These are phyloP conservation scores for Brachionichthys hirsutus DNA, from an alignment of 2,113 vertebrate species.

Conservation along the genomic window DNA sequence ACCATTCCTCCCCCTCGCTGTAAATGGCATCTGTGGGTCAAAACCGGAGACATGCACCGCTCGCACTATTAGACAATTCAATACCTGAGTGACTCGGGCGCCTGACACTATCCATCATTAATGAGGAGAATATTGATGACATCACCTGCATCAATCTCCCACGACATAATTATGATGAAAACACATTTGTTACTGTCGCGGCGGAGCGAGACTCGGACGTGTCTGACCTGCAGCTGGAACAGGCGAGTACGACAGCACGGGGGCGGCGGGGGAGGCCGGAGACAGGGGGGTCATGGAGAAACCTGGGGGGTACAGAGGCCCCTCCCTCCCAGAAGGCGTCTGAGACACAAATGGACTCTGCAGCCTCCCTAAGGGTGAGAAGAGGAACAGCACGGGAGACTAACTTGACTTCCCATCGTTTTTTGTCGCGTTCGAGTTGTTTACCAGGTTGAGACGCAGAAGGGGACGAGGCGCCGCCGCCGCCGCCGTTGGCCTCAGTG, in stretches of 20 bases:
- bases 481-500: constrained; percentile 21
- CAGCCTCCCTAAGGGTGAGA: constrained; percentile 78
- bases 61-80: too few species aligned
- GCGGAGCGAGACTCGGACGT: too few species aligned
- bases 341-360: constrained; percentile 84
- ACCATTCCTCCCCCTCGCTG: constrained; percentile 59
- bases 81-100: too few species aligned
- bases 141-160: too few species aligned
- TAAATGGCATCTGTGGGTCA: constrained; percentile 2
- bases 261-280: constrained; percentile 15
- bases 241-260: constrained; percentile 1
- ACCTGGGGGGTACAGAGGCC: neutral
- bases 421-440: neutral
- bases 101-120: too few species aligned
- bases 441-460: constrained; percentile 78
- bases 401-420: too few species aligned
- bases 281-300: neutral
- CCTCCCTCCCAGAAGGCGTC: constrained; percentile 64
- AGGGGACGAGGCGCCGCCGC: neutral
- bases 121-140: too few species aligned
- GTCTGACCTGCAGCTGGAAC: constrained; percentile 30
- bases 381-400: neutral
- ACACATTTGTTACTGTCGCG: too few species aligned
- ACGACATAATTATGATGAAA: too few species aligned
- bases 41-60: neutral